Conservation (phyloP, 92 coral and sea anemone species). For the Diadumene lineata region DNA sequence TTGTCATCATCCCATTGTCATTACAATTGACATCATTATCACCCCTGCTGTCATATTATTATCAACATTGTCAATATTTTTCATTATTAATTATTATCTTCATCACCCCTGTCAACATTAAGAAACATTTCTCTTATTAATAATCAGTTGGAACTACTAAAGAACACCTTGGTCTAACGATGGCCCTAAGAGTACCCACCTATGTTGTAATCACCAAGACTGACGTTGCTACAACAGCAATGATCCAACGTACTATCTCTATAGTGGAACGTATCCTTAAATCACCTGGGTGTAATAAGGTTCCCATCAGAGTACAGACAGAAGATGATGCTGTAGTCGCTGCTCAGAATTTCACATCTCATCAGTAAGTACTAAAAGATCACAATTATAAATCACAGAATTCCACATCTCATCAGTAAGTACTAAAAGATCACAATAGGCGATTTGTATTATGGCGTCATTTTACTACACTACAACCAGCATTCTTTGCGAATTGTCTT, state of each 20-base stretch:
- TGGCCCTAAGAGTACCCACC: conserved; percentile 96
- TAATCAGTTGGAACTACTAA: conserved; percentile 90
- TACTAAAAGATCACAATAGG: no score
- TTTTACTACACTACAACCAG: no score
- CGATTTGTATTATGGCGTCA: no score
- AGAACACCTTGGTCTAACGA: conserved; percentile 91
- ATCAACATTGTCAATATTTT: no score
- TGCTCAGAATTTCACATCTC: conserved; percentile 76
- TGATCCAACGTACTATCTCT: conserved; percentile 67
- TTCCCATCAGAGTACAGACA: conserved; percentile 67
- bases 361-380: conserved; percentile 67
- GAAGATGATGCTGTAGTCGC: conserved; percentile 92
- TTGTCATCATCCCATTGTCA: no score
- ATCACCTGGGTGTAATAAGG: conserved; percentile 95
- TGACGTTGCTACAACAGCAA: conserved; percentile 73
- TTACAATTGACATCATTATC: no score
- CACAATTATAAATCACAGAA: neutral
- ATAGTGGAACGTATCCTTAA: conserved; percentile 87
- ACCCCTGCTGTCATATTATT: no score
- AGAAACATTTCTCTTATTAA: neutral
- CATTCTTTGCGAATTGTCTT: no score
- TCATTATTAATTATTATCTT: neutral
- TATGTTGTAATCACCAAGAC: conserved; percentile 88
- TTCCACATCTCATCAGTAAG: neutral
- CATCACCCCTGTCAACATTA: neutral